These are phyloP conservation scores for Eupelmus urozonus DNA, from an alignment of 2,888 invertebrate species.

Conservation along the genomic window DNA sequence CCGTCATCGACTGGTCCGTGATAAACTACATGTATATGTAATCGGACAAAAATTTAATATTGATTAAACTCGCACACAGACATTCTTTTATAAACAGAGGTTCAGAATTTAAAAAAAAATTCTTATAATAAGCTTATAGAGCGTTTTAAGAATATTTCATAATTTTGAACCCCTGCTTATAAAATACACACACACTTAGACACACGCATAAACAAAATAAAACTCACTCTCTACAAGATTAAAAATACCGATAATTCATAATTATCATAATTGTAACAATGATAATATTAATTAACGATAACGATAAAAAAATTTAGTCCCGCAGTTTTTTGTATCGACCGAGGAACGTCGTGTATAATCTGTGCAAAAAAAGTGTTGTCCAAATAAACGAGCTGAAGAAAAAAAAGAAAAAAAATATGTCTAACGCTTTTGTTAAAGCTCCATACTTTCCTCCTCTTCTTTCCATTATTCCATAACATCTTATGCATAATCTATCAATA, in stretches of 20 bases:
- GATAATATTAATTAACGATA: conserved; percentile 22
- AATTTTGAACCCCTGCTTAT: neutral
- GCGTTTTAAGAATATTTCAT: no score
- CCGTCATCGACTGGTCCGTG: conserved; percentile 34
- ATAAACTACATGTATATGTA: conserved; percentile 19
- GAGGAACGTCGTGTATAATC: conserved; percentile 46
- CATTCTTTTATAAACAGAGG: neutral
- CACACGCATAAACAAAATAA: neutral
- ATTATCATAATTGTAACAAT: conserved; percentile 5
- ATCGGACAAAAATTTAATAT: conserved; percentile 25
- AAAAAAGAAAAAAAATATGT: neutral
- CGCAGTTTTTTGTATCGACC: conserved; percentile 55
- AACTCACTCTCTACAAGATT: conserved; percentile 31
- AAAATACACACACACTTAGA: neutral
- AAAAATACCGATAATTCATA: neutral
- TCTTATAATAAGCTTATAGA: no score
- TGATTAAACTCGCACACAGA: conserved; percentile 3
- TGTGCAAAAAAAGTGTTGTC: conserved; percentile 51
- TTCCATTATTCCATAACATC: neutral
- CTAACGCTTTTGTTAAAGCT: neutral
- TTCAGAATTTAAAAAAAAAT: no score
- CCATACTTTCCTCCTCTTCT: neutral
- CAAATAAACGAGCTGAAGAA: conserved; percentile 51
- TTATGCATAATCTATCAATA: conserved; percentile 22
- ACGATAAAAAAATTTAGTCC: conserved; percentile 29